Base-by-base conservation (phyloP, 2,113 vertebrate genomes). In the Caranx ignobilis region DNA sequence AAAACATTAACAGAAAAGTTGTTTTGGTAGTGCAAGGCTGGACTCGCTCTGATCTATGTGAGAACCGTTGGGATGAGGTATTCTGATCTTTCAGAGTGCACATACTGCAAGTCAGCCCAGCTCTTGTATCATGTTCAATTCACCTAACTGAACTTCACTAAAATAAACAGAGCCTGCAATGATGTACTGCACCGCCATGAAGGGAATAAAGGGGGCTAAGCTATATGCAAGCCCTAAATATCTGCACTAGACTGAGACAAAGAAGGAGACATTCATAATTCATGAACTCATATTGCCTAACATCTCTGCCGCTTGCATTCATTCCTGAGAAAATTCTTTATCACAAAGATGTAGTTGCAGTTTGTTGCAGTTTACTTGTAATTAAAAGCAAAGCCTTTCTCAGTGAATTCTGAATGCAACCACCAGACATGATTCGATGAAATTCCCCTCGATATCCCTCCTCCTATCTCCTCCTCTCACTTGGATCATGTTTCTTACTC, bases 11-110 rank as follows among this genome's bases (percentile, higher is more conserved):
- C 54, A 75, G 11, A 57, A 21, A 63, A 52, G 57, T 70, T 47
- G 59, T 66, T 85, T 85, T 84, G 83, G 70, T 65, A 79, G 62
- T 79, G 60, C 35, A 45, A 60, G 63, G 79, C 56, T 70, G 69
- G 59, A 71, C 57, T 79, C 5, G 2, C 55, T 75, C 71, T 63
- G 70, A 77, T 60, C n/a, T 81, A 13, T 3, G 2, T 55, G 67
- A 57, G 39, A 81, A 60, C 54, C 26, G 6, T 56, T 3, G 43
- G 70, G 76, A 79, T 76, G 85, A 91, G 89, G 87, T 90, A 85
- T 85, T 87, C 81, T 79, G 69, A 79, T 73, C 43, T 70, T 66
- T 60, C 80, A 75, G 74, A 88, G 70, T 16, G 18, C 37, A 68
- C 26, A 6, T 37, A 11, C 34, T 26, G 26, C 26, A 26, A 52